Conservation (phyloP, 2,888 invertebrate genomes). For the Chloroclysta siterata region DNA sequence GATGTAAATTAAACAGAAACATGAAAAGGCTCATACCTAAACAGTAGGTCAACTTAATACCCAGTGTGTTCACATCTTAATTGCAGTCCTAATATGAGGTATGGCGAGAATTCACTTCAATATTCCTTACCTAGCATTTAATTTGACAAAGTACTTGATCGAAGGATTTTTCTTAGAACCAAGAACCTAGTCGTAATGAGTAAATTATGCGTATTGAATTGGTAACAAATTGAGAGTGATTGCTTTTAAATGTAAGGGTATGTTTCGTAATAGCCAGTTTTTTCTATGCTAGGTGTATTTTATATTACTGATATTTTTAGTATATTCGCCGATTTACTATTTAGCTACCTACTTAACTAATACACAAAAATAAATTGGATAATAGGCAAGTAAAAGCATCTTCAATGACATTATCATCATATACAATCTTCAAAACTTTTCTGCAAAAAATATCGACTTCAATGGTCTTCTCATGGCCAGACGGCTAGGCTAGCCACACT, state of each 20-base stretch:
- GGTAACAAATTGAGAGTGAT: conserved; percentile 40
- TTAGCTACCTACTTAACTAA: no score
- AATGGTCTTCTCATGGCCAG: no score
- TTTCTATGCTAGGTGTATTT: conserved; percentile 3
- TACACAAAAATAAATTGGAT: no score
- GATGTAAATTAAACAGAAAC: neutral
- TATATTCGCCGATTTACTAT: no score
- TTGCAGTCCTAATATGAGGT: conserved; percentile 49
- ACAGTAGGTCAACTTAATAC: neutral
- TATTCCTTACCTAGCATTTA: conserved; percentile 27
- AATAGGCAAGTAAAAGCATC: no score
- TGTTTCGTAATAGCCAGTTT: conserved; percentile 28
- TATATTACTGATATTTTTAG: neutral
- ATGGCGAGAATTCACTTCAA: conserved; percentile 40
- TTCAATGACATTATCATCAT: no score
- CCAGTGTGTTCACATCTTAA: conserved; percentile 15
- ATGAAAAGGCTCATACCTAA: neutral
- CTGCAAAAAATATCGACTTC: no score
- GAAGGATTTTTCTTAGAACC: conserved; percentile 1
- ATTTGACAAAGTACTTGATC: conserved; percentile 38
- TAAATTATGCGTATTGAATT: conserved; percentile 37
- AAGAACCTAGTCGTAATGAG: conserved; percentile 32
- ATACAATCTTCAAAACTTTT: no score
- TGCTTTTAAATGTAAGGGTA: conserved; percentile 37
- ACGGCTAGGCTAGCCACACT: no score